Evolutionary conservation across 2,113 vertebrate genomes (phyloP), one percentile per base, ranked within the genome.

Genomic region (Triplophysa dalaica): DNA sequence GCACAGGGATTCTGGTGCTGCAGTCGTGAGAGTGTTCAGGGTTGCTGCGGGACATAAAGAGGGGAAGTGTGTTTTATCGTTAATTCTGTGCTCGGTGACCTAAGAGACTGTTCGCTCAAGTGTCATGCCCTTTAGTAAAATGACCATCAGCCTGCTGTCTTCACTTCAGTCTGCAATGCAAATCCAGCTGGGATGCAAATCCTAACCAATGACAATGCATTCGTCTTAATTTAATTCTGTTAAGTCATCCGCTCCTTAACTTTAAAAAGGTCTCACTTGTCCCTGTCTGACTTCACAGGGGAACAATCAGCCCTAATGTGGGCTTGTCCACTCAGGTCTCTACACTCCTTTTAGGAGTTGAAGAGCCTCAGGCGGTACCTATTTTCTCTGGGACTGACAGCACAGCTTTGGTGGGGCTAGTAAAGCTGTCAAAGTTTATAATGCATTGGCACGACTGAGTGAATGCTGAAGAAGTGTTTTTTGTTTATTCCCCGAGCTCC

Each of bases 321-420:
- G 87, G 87, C 89, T 86, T 91, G 89, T 87, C 85, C 88, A 80
- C 84, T 82, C 62, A 81, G 82, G 81, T 60, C 33, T 41, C 75
- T 84, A 48, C 67, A 61, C 48, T 26, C 73, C 75, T 70, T 82
- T 83, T 45, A 58, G 74, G 52, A 54, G 78, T 56, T 63, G 33
- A 21, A 83, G 63, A 65, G 73, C 66, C 80, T 78, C 58, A 66
- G 74, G 82, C 81, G 84, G 81, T 83, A 82, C 80, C 85, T 77
- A 75, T 64, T 72, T 43, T 81, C 70, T 82, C 68, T 61, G 45
- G 78, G 67, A 83, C 82, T 79, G 78, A 77, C 78, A 60, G 48
- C 62, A 33, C 77, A 69, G 26, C n/a, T 56, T 72, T 72, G 50
- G 50, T 72, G 52, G 69, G 19, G 19, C 69, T 72, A 41, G 52